Evolutionary conservation across 2,888 invertebrate species (phyloP), one percentile per base, ranked within the genome.

Genomic region (Rhopalosiphum nymphaeae): DNA sequence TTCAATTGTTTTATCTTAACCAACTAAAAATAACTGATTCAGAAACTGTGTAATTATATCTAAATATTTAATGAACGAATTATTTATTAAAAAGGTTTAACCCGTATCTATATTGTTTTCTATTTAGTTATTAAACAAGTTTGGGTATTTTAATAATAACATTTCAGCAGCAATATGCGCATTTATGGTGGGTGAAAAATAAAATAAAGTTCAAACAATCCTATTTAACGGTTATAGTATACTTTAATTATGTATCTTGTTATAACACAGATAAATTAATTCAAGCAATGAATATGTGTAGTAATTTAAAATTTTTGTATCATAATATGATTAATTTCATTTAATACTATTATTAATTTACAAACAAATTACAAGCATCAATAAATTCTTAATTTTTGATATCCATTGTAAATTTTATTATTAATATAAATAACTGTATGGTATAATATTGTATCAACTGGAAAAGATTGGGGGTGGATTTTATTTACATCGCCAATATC

Each of bases 81-180:
- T 78, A 78, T 78, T 78, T 78, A 78, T 78, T 78, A 36, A 78
- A 78, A 78, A 21, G 78, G 78, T 21, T 78, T 78, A 86, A 86
- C 86, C 46, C 86, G 29, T 29, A 86, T 11, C 29, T 46, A 16
- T 46, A 86, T 46, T 46, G 86, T 44, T 46, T 46, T n/a, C 86
- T 46, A 49, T 86, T 44, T 85, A 44, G 44, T 42, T 85, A 85
- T 85, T 44, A 44, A 85, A 85, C 42, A 9, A 86, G 16, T 29
- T 86, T 86, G 44, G 16, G 46, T 29, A 26, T 46, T 86, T 86
- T 46, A 86, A 86, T 46, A 85, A 85, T 13, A 85, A 29, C 26
- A 85, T 85, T 86, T 86, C 29, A 46, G 36, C 78, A 44, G 85
- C 11, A 44, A 85, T 29, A 44, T 42, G 36, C 78, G 21, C 21